These are phyloP conservation scores for Dendrocincla fuliginosa DNA, from an alignment of 2,797 vertebrate genomes.

Conservation along the genomic window DNA sequence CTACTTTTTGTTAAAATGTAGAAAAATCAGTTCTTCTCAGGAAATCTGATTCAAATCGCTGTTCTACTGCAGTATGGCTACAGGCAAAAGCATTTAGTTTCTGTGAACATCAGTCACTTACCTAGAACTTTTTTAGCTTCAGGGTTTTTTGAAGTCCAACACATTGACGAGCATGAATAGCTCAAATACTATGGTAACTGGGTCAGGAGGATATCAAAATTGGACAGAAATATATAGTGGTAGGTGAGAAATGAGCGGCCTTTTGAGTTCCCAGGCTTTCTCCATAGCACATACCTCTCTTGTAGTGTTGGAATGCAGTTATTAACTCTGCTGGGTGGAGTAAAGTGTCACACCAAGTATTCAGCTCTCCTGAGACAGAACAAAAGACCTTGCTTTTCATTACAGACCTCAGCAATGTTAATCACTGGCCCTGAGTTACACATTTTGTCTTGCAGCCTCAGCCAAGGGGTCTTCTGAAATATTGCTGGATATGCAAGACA, in stretches of 20 bases:
- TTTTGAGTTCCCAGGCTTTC: not conserved
- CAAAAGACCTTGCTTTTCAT: not conserved
- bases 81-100: not conserved
- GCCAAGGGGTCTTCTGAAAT: not conserved
- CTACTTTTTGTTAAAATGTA: not conserved
- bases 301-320: not conserved
- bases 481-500: not conserved
- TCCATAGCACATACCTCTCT: not conserved
- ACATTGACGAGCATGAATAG: not conserved
- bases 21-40: not conserved
- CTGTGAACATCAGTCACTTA: not conserved
- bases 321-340: not conserved
- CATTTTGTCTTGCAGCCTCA: accelerated
- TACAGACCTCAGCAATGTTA: not conserved
- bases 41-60: not conserved
- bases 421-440: not conserved
- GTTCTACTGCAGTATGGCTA: not conserved
- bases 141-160: not conserved
- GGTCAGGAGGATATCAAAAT: not conserved
- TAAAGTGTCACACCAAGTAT: not conserved
- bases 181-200: not conserved
- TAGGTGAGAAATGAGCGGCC: not conserved
- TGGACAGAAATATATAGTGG: not conserved
- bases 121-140: not conserved
- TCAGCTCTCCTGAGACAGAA: not conserved